Percentiles rank a stretch among this genome's conserved stretches.
These are phyloP conservation scores for Sebastolobus alascanus DNA, from an alignment of 2,797 vertebrate species.

Conservation along the genomic window DNA sequence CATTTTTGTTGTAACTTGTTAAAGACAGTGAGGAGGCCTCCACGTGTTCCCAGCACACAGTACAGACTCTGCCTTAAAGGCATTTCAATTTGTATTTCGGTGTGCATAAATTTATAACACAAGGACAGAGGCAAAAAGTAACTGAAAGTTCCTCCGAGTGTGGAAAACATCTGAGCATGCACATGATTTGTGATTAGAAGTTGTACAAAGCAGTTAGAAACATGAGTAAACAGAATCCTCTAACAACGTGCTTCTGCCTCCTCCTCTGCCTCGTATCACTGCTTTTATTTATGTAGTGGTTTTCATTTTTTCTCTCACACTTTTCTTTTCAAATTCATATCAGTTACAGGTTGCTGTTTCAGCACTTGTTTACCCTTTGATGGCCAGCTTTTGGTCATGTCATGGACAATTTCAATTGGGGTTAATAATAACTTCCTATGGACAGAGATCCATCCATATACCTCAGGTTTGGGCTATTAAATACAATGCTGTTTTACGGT, in stretches of 20 bases:
- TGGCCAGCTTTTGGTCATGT: background rate
- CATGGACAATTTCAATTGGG: background rate
- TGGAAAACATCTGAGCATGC: background rate
- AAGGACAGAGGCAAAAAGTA: background rate
- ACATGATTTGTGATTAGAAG: background rate
- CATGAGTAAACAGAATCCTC: background rate
- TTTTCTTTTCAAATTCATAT: background rate
- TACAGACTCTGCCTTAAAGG: background rate
- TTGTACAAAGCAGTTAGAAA: background rate
- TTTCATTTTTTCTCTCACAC: background rate
- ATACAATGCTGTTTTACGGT: background rate
- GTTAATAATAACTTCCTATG: background rate
- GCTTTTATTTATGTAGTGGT: background rate
- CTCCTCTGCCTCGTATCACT: background rate
- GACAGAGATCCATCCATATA: background rate
- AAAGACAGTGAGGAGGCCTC: background rate
- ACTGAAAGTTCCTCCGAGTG: background rate
- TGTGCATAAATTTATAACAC: slow-evolving; percentile 2
- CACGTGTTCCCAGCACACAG: background rate
- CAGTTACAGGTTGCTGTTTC: background rate
- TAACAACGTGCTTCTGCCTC: background rate
- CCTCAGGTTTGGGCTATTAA: background rate
- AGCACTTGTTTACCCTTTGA: background rate
- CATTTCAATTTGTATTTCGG: background rate
- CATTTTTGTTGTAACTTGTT: slow-evolving; percentile 1